Evolutionary conservation across 1,140 invertebrate species (phyloP).

Genomic region (Mylabris phalerata): DNA sequence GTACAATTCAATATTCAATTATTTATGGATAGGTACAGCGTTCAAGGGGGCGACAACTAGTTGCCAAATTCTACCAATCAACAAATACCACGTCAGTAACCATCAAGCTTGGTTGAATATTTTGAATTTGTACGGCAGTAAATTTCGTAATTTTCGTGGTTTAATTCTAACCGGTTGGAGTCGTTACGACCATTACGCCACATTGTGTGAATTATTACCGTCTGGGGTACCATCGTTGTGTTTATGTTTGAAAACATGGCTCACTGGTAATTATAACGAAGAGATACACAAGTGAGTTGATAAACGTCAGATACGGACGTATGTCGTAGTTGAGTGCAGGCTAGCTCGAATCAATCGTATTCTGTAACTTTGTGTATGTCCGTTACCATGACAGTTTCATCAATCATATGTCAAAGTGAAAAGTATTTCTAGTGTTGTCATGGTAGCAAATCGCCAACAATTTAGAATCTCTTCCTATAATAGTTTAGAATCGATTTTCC

Average conservation of each 20-base stretch:
- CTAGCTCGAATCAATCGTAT: no score
- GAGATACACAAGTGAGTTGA: slow-evolving; percentile 42
- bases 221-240: slow-evolving; percentile 64
- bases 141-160: slow-evolving; percentile 51
- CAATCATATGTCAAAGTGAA: no score
- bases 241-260: slow-evolving; percentile 53
- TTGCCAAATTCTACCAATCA: slow-evolving; percentile 47
- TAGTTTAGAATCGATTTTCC: no score
- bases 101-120: slow-evolving; percentile 59
- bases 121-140: slow-evolving; percentile 46
- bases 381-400: no score
- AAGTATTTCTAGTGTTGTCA: no score
- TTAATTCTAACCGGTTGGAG: slow-evolving; percentile 67
- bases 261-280: slow-evolving; percentile 45
- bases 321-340: no score
- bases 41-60: slow-evolving; percentile 71
- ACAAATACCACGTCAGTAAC: slow-evolving; percentile 58
- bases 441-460: no score
- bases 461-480: no score
- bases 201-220: slow-evolving; percentile 78
- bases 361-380: no score
- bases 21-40: slow-evolving; percentile 81
- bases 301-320: no score
- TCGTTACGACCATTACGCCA: slow-evolving; percentile 84
- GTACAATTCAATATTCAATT: slow-evolving; percentile 72